A percentile compares a stretch with the other conserved stretches of the same genome.
These are phyloP conservation scores for Podabrus alpinus DNA, from an alignment of 2,888 invertebrate genomes.

Conservation along the genomic window DNA sequence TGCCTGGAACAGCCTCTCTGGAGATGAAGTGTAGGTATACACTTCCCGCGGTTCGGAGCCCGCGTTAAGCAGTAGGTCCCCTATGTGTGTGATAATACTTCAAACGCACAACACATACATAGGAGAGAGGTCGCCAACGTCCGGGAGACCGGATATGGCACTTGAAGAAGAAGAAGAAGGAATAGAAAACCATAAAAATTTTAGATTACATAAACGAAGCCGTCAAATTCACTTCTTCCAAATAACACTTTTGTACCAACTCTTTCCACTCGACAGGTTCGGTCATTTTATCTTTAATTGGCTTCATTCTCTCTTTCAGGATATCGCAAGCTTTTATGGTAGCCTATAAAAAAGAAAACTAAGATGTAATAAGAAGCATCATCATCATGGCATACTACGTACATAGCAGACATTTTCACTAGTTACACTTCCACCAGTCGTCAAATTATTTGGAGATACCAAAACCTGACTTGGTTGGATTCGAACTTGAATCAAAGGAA, in stretches of 20 bases:
- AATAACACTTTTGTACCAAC: slow-evolving; percentile 60
- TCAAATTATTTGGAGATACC: slow-evolving; percentile 67
- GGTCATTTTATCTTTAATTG: slow-evolving; percentile 59
- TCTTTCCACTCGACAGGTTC: slow-evolving; percentile 60
- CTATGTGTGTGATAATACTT: too few relatives aligned
- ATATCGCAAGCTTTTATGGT: slow-evolving; percentile 66
- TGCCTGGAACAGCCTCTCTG: too few relatives aligned
- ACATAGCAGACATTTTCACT: slow-evolving; percentile 68
- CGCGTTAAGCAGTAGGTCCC: too few relatives aligned
- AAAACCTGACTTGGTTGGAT: slow-evolving; percentile 69
- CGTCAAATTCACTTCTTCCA: slow-evolving; percentile 62
- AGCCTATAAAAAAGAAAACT: slow-evolving; percentile 51
- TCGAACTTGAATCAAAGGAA: slow-evolving; percentile 67
- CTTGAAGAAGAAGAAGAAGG: too few relatives aligned
- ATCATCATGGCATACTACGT: slow-evolving; percentile 33
- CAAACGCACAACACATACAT: too few relatives aligned
- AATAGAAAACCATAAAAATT: neutral
- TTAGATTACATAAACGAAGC: slow-evolving; percentile 61
- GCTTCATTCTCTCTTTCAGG: slow-evolving; percentile 63
- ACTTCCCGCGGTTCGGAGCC: too few relatives aligned
- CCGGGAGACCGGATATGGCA: too few relatives aligned
- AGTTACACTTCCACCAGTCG: slow-evolving; percentile 72
- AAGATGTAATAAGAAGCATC: slow-evolving; percentile 2
- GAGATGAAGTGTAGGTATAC: too few relatives aligned
- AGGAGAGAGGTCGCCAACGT: too few relatives aligned